Conservation (phyloP, 2,113 vertebrate genomes). For the Acinonyx jubatus region DNA sequence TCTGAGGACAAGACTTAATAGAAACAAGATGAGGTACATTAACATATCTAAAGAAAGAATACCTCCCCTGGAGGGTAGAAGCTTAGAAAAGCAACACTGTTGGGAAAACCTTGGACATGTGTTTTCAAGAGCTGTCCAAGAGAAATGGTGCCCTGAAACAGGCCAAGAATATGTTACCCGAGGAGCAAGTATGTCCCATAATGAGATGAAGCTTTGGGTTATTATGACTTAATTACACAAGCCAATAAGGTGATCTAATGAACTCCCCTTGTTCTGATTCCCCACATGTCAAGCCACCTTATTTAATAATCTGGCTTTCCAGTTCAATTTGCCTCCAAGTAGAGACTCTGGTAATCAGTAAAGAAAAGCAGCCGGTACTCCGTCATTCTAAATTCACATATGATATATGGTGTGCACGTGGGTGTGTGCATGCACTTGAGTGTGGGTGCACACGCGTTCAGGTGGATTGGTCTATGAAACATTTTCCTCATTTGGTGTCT, state of each 20-base stretch:
- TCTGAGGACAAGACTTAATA: conserved; percentile 47
- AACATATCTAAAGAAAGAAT: conserved; percentile 26
- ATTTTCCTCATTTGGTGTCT: background rate
- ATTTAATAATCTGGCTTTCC: background rate
- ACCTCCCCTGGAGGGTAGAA: background rate
- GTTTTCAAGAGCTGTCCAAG: background rate
- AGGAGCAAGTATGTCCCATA: background rate
- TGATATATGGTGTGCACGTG: background rate
- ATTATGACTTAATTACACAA: background rate
- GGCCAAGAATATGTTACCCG: background rate
- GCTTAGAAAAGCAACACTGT: background rate
- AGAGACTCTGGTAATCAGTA: background rate
- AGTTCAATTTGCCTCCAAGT: background rate
- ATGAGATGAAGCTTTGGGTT: background rate
- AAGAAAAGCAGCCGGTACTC: background rate
- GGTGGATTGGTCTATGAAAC: background rate
- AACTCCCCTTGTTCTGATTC: background rate
- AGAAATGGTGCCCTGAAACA: background rate
- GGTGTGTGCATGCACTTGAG: background rate
- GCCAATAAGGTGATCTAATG: background rate
- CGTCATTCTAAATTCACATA: background rate
- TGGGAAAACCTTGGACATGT: background rate
- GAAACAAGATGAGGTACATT: conserved; percentile 45
- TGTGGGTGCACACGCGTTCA: background rate
- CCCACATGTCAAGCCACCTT: background rate